Evolutionary conservation across 2,888 invertebrate species (phyloP).

Genomic region (Dioctria linearis): DNA sequence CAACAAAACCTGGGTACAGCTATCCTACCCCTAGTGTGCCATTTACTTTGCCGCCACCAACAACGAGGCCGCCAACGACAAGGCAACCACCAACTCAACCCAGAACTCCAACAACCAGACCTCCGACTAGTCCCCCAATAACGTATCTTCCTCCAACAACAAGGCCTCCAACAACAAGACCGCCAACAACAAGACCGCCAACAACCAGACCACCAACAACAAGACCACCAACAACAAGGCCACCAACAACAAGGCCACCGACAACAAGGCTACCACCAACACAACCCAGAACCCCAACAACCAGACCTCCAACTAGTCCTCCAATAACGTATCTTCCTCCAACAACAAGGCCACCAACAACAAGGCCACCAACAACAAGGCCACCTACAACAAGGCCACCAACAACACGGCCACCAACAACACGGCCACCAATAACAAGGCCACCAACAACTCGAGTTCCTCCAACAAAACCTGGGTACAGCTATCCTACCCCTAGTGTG

Average conservation of each 20-base stretch:
- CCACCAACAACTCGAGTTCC: constrained; percentile 61
- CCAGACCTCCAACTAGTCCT: constrained; percentile 48
- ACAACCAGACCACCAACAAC: constrained; percentile 17
- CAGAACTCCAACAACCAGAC: constrained; percentile 59
- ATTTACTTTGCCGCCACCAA: constrained; percentile 47
- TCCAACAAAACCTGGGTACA: constrained; percentile 17
- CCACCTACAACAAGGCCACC: background rate
- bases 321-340: constrained; percentile 6
- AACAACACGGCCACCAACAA: constrained; percentile 62
- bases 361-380: constrained; percentile 7
- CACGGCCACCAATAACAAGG: constrained; percentile 62
- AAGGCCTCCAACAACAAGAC: constrained; percentile 11
- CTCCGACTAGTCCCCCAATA: constrained; percentile 36
- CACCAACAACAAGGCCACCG: background rate
- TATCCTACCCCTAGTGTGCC: constrained; percentile 42
- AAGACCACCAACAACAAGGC: background rate
- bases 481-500: constrained; percentile 41
- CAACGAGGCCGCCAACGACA: constrained; percentile 46
- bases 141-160: constrained; percentile 43
- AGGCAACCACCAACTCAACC: constrained; percentile 59
- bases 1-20: background rate
- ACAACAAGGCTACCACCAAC: constrained; percentile 52
- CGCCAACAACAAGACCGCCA: constrained; percentile 41
- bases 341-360: constrained; percentile 49
- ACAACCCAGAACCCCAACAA: constrained; percentile 59